phyloP scores from a whole-genome alignment of 2,888 invertebrate species.

The Drosophila tripunctata region DNA sequence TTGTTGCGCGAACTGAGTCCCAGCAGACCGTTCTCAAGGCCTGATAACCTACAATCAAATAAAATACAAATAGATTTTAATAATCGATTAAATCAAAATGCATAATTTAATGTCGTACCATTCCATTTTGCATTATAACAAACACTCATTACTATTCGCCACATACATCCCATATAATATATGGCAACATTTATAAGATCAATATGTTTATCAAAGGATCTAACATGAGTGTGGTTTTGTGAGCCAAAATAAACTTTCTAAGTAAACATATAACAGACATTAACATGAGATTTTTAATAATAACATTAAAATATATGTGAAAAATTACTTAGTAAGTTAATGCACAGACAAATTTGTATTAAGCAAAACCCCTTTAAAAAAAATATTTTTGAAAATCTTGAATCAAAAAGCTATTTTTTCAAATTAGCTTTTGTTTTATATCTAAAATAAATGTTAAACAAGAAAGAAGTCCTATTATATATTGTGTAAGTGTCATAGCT shows the following conservation, averaged over 20 bases:
- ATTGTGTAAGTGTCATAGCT: slow-evolving; percentile 33
- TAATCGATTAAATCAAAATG: slow-evolving; percentile 28
- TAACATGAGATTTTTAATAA: too few species aligned
- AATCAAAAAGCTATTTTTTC: too few species aligned
- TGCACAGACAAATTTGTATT: too few species aligned
- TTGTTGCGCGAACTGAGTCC: slow-evolving; percentile 88
- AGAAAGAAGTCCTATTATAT: too few species aligned
- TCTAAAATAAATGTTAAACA: too few species aligned
- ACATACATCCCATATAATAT: slow-evolving; percentile 16
- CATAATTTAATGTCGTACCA: slow-evolving; percentile 45
- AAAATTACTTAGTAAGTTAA: slow-evolving; percentile 1
- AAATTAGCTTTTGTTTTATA: too few species aligned
- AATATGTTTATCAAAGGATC: slow-evolving; percentile 16
- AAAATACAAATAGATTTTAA: neutral
- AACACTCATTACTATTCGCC: slow-evolving; percentile 14
- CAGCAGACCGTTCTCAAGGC: slow-evolving; percentile 93
- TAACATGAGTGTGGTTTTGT: slow-evolving; percentile 16
- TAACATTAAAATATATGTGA: slow-evolving; percentile 1
- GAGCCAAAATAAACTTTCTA: slow-evolving; percentile 38
- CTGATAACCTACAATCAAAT: slow-evolving; percentile 88
- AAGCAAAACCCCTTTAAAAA: too few species aligned
- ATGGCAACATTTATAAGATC: slow-evolving; percentile 52
- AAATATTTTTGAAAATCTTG: too few species aligned
- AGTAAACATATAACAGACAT: slow-evolving; percentile 21
- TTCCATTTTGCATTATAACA: slow-evolving; percentile 6